Conservation (phyloP, 2,888 invertebrate genomes). For the Tridacna gigas region DNA sequence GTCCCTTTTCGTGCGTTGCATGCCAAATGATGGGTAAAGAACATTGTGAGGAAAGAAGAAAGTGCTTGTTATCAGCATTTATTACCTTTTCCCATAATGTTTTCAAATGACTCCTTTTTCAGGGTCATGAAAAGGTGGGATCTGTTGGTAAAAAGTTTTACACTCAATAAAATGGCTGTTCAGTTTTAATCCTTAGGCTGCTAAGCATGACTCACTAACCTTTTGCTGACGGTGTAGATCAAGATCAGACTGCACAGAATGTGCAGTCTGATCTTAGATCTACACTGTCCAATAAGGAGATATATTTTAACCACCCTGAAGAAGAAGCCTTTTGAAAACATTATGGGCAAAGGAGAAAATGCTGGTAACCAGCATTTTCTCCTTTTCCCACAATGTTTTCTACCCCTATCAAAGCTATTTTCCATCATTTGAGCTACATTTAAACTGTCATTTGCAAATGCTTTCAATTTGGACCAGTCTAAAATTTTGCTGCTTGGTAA, state of each 20-base stretch:
- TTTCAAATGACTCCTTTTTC: background rate
- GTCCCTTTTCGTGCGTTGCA: no score
- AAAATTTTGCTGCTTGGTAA: background rate
- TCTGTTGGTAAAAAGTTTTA: no score
- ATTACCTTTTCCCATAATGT: background rate
- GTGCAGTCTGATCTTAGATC: no score
- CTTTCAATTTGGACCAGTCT: no score
- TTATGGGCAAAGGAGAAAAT: background rate
- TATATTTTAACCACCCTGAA: background rate
- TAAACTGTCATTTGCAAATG: no score
- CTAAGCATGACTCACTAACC: no score
- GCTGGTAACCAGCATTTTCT: background rate
- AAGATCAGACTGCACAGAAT: no score
- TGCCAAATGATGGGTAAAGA: no score
- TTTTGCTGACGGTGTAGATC: no score
- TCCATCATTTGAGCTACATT: background rate
- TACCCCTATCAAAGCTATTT: background rate
- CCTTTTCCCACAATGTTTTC: background rate
- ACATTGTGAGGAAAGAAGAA: background rate
- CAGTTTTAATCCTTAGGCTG: no score
- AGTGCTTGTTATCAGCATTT: background rate
- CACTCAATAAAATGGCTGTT: no score
- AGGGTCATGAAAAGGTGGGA: background rate
- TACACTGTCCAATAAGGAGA: background rate
- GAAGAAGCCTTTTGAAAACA: background rate